Evolutionary conservation across 2,888 invertebrate species (phyloP).

Genomic region (Hofmannophila pseudospretella): DNA sequence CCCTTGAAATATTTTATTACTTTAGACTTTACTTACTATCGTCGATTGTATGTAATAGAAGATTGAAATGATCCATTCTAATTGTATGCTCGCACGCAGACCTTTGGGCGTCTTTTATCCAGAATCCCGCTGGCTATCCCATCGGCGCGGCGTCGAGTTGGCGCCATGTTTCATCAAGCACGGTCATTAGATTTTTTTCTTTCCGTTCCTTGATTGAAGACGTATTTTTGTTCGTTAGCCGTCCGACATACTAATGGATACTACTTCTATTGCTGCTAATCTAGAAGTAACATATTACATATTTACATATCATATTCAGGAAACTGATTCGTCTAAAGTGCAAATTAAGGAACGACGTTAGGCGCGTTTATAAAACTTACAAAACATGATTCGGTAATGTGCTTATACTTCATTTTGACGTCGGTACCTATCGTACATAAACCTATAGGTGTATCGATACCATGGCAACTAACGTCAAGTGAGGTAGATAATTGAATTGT

Average conservation of each 20-base stretch:
- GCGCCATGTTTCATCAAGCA: conserved; percentile 34
- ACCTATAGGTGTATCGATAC: no score
- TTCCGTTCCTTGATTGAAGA: conserved; percentile 15
- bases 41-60: neutral
- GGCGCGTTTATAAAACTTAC: no score
- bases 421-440: no score
- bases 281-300: neutral
- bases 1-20: no score
- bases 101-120: conserved; percentile 44
- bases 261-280: conserved; percentile 3
- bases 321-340: neutral
- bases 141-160: conserved; percentile 34
- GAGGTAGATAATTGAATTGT: no score
- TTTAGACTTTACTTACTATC: no score
- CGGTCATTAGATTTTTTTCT: conserved; percentile 32
- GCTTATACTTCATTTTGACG: no score
- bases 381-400: no score
- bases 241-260: conserved; percentile 14
- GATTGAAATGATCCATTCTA: conserved; percentile 3
- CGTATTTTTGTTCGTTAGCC: conserved; percentile 8
- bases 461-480: no score
- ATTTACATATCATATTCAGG: no score
- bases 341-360: no score
- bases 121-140: conserved; percentile 17
- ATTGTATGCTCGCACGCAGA: conserved; percentile 33